Percentiles rank a stretch among this genome's conserved stretches.
phyloP scores from a whole-genome alignment of 2,797 vertebrate genomes.

The Gymnoscopelus braueri region DNA sequence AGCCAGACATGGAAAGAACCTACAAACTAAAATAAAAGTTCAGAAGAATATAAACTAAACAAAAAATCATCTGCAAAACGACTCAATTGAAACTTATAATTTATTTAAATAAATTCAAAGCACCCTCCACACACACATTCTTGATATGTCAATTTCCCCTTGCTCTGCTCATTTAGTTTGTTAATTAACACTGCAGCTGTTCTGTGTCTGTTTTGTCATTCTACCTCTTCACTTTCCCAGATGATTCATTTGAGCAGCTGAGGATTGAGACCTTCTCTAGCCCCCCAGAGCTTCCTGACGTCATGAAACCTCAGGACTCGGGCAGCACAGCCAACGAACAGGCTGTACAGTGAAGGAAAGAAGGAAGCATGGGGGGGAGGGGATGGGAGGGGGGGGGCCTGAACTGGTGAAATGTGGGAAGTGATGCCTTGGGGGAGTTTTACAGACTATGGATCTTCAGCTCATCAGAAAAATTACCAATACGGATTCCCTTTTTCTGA shows the following conservation, averaged over 20 bases:
- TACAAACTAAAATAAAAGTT: too few relatives aligned
- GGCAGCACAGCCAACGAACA: slow-evolving; percentile 91
- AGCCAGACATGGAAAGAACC: too few relatives aligned
- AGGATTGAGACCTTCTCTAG: slow-evolving; percentile 91
- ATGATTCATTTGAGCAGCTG: slow-evolving; percentile 89
- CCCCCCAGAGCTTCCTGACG: slow-evolving; percentile 92
- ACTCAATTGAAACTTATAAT: neutral
- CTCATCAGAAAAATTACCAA: slow-evolving; percentile 56
- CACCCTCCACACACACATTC: too few relatives aligned
- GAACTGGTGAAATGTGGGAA: slow-evolving; percentile 56
- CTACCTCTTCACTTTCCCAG: slow-evolving; percentile 60
- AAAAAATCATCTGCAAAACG: neutral
- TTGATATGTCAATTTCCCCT: too few relatives aligned
- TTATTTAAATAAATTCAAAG: too few relatives aligned
- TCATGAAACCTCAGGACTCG: slow-evolving; percentile 95
- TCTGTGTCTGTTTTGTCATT: neutral
- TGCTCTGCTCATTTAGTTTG: too few relatives aligned
- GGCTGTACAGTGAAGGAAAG: slow-evolving; percentile 87
- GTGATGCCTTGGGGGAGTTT: slow-evolving; percentile 59
- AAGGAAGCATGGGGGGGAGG: neutral
- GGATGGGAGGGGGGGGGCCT: neutral
- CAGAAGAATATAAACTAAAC: too few relatives aligned
- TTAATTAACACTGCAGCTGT: too few relatives aligned
- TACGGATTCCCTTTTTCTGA: slow-evolving; percentile 50
- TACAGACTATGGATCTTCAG: slow-evolving; percentile 47